Percentiles rank a stretch among this genome's conserved stretches.
These are phyloP conservation scores for Sylvicola fuscatus DNA, from an alignment of 2,888 invertebrate genomes.

Conservation along the genomic window DNA sequence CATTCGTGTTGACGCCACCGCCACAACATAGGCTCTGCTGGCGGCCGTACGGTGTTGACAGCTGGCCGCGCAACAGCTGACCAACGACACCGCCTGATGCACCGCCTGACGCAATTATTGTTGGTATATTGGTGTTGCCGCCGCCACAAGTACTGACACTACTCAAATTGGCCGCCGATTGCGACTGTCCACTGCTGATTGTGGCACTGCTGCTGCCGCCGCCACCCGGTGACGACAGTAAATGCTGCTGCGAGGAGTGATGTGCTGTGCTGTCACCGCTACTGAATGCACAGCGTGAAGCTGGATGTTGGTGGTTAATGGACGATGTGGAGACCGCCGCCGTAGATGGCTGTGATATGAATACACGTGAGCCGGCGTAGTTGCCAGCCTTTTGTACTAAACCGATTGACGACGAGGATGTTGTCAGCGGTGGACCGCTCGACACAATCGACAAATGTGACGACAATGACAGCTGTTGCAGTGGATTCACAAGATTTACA, in stretches of 20 bases:
- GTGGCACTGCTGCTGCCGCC: no score
- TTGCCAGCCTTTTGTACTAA: neutral
- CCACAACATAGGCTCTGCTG: neutral
- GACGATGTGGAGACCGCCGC: slow-evolving; percentile 1
- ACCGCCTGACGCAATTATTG: no score
- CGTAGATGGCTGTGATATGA: neutral
- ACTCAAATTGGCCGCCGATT: no score
- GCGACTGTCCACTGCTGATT: no score
- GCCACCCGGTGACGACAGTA: no score
- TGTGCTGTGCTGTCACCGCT: no score
- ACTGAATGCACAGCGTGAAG: neutral
- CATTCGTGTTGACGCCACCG: neutral
- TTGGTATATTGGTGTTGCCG: no score
- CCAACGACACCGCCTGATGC: no score
- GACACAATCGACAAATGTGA: no score
- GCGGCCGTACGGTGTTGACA: neutral
- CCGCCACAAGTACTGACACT: no score
- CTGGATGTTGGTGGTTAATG: slow-evolving; percentile 2
- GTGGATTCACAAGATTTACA: slow-evolving; percentile 4
- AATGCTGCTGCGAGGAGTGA: no score
- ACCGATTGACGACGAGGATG: neutral
- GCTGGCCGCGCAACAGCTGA: no score
- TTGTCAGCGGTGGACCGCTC: slow-evolving; percentile 3
- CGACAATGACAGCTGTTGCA: neutral
- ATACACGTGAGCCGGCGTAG: neutral